A percentile compares a stretch with the other conserved stretches of the same genome.
These are phyloP conservation scores for Drosophila bocqueti DNA, from an alignment of 1,140 invertebrate species.

Conservation along the genomic window DNA sequence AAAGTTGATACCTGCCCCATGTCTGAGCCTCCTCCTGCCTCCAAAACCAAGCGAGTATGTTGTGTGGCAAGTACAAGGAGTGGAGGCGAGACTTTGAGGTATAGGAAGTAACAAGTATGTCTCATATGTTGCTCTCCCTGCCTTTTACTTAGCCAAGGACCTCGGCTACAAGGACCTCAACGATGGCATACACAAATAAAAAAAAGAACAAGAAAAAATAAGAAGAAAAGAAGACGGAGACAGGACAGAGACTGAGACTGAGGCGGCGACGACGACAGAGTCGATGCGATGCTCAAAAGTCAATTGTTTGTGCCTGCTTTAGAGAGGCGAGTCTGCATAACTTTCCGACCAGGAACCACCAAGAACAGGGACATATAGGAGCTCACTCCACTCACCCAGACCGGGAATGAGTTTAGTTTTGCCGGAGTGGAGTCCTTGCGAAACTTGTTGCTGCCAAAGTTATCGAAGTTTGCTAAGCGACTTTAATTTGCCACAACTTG, in stretches of 20 bases:
- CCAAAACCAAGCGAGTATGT: conserved; percentile 31
- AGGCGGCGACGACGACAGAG: conserved; percentile 12
- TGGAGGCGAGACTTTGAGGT: conserved; percentile 63
- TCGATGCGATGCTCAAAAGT: conserved; percentile 69
- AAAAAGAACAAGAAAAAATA: not conserved
- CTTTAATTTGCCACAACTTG: conserved; percentile 53
- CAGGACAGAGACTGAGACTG: conserved; percentile 2
- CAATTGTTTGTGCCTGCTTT: conserved; percentile 76
- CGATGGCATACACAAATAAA: conserved; percentile 23
- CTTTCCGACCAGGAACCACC: conserved; percentile 38
- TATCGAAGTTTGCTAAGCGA: conserved; percentile 51
- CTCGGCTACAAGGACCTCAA: conserved; percentile 50
- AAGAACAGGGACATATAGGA: conserved; percentile 16
- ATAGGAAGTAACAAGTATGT: conserved; percentile 75
- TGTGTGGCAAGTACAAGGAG: conserved; percentile 14
- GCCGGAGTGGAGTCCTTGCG: conserved; percentile 37
- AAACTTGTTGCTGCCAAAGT: conserved; percentile 54
- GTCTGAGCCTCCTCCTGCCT: not conserved
- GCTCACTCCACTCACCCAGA: not conserved
- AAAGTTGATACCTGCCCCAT: conserved; percentile 46
- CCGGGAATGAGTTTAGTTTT: conserved; percentile 40
- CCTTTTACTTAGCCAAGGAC: conserved; percentile 73
- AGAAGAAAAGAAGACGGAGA: not conserved
- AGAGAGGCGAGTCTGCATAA: conserved; percentile 64
- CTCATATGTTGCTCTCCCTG: conserved; percentile 72